Evolutionary conservation across 2,797 vertebrate genomes (phyloP).

Genomic region (Chelidonichthys spinosus): DNA sequence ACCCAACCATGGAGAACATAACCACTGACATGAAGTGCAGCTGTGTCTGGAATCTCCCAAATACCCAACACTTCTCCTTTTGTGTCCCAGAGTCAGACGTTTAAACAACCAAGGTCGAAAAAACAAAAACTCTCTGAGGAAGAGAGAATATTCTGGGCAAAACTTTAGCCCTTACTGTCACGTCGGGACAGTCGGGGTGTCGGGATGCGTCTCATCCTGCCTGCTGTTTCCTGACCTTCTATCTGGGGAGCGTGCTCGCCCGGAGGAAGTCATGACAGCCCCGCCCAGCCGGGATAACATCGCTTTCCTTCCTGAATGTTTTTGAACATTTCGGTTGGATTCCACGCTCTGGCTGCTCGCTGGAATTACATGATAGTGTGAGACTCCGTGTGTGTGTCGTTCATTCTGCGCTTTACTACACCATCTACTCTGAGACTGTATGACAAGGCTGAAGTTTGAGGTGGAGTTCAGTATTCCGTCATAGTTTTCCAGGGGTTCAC

Average conservation of each 20-base stretch:
- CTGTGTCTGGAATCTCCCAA: slow-evolving; percentile 47
- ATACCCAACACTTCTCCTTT: slow-evolving; percentile 42
- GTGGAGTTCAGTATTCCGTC: slow-evolving; percentile 7
- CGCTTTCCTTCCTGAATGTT: slow-evolving; percentile 82
- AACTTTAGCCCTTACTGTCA: slow-evolving; percentile 54
- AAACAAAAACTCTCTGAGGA: slow-evolving; percentile 34
- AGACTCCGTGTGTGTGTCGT: slow-evolving; percentile 12
- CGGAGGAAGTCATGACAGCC: slow-evolving; percentile 74
- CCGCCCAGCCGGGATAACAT: slow-evolving; percentile 81
- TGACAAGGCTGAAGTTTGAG: not conserved
- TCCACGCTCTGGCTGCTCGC: slow-evolving; percentile 67
- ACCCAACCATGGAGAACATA: slow-evolving; percentile 18
- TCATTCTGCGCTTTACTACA: slow-evolving; percentile 5
- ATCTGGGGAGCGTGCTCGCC: slow-evolving; percentile 76
- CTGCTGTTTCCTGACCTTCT: slow-evolving; percentile 81
- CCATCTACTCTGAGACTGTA: not conserved
- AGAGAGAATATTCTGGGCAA: slow-evolving; percentile 48
- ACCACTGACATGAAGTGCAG: slow-evolving; percentile 19
- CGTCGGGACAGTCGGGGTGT: slow-evolving; percentile 58
- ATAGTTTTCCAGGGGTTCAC: slow-evolving; percentile 13
- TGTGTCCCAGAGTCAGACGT: slow-evolving; percentile 17
- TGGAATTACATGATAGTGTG: slow-evolving; percentile 64
- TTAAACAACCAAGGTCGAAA: slow-evolving; percentile 42
- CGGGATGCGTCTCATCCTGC: slow-evolving; percentile 82
- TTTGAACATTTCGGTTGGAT: slow-evolving; percentile 69